Conservation (phyloP, 2,113 vertebrate genomes). For the Triplophysa tibetana region DNA sequence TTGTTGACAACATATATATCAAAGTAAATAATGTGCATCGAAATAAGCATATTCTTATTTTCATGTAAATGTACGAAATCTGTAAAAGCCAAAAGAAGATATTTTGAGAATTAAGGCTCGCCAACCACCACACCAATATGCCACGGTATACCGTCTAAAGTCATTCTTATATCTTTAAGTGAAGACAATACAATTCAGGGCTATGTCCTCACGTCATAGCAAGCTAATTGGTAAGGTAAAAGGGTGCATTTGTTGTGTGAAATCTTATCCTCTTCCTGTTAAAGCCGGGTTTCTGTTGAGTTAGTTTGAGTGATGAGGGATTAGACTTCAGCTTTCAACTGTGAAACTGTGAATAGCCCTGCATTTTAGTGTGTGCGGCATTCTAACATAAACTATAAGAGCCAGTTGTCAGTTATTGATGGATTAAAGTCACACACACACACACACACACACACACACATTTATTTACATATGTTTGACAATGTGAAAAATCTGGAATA, state of each 20-base stretch:
- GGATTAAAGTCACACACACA: not conserved
- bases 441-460: not conserved
- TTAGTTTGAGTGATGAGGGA: slow-evolving; percentile 18
- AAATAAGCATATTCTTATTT: too few species aligned
- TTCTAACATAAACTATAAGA: too few species aligned
- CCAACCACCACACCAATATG: too few species aligned
- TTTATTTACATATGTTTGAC: not conserved
- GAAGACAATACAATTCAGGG: not conserved
- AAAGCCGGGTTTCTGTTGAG: not conserved
- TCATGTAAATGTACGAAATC: too few species aligned
- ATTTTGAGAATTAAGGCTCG: too few species aligned
- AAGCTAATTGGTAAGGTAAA: not conserved
- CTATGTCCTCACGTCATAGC: slow-evolving; percentile 20
- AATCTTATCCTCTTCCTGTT: slow-evolving; percentile 6
- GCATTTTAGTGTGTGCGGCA: not conserved
- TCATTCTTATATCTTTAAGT: too few species aligned
- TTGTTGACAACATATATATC: too few species aligned
- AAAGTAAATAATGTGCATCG: too few species aligned
- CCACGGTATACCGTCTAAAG: too few species aligned
- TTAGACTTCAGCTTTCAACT: not conserved
- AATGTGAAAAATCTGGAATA: too few species aligned
- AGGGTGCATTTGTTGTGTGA: slow-evolving; percentile 13
- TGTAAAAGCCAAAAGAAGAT: too few species aligned
- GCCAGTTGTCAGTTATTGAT: not conserved
- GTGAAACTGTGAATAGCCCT: slow-evolving; percentile 4